Base-by-base conservation (phyloP, 2,888 invertebrate species). In the Sminthurinus aureus region DNA sequence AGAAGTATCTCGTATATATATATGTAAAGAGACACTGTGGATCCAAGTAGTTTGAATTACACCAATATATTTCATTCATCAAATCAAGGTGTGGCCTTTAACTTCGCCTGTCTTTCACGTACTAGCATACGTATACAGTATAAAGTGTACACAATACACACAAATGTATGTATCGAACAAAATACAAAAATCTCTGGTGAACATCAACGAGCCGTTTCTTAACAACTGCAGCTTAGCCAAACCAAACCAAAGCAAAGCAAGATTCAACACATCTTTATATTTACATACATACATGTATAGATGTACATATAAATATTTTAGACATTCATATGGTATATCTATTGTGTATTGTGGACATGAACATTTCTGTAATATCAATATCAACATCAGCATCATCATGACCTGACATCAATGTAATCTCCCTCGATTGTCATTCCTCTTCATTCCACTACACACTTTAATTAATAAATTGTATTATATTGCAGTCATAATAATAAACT, bases 1-100 rank as follows among this genome's bases (percentile, higher is more conserved):
- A 38, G 38, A 38, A 38, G 38, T 38, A 38, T 38, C 38, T 6
- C 38, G 6, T 38, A 38, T 38, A 38, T 38, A 38, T 58, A 18
- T 15, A 58, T 4, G 66, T 1, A 73, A n/a, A 73, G 58, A 81
- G 74, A 81, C 80, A 81, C n/a, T 73, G 52, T 73, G 58, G 80
- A 81, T 74, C 73, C 80, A 81, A 58, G 80, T 81, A 73, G 80
- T 81, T 75, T 52, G 52, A 81, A 58, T 81, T 73, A 73, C 74
- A 73, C 80, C 51, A 80, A 81, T 81, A 81, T 81, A 73, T 81
- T 73, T 73, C 73, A 73, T 73, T 73, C 73, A 73, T 73, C 18
- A 81, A 81, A 81, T 81, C 80, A 81, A 81, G 80, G 80, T 81
- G 80, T 81, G 80, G 80, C 80, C 38, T 81, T 73, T 81, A 73